A percentile compares a stretch with the other conserved stretches of the same genome.
Evolutionary conservation across 2,797 vertebrate species (phyloP).

Genomic region (Pachyuromys duprasi): DNA sequence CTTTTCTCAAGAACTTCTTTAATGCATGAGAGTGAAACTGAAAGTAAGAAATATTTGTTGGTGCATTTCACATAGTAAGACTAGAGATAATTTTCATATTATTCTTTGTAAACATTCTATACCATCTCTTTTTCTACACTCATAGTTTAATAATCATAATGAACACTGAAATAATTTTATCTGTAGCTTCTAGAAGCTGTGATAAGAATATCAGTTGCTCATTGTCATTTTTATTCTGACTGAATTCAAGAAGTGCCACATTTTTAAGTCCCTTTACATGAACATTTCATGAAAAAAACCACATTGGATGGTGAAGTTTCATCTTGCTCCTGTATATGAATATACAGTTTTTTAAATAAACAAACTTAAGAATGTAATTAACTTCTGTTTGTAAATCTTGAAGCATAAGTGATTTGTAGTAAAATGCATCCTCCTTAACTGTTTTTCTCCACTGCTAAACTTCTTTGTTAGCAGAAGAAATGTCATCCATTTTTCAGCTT

Average conservation of each 20-base stretch:
- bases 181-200: not conserved
- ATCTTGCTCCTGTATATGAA: not conserved
- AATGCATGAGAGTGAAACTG: not conserved
- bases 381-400: not conserved
- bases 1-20: not conserved
- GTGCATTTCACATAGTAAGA: not conserved
- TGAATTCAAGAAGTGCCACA: not conserved
- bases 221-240: not conserved
- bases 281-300: slow-evolving; percentile 17
- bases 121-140: not conserved
- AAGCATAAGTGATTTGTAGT: not conserved
- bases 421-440: not conserved
- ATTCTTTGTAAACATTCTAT: not conserved
- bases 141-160: not conserved
- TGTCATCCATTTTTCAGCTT: not conserved
- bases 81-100: not conserved
- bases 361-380: slow-evolving; percentile 3
- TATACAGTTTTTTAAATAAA: not conserved
- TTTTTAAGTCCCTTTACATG: not conserved
- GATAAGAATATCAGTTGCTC: not conserved
- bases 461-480: not conserved
- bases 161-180: slow-evolving; percentile 8
- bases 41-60: not conserved
- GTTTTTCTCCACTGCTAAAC: not conserved
- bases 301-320: not conserved